Percentiles rank a stretch among this genome's conserved stretches.
Conservation (phyloP, 2,888 invertebrate species). For the Rhorus exstirpatorius region DNA sequence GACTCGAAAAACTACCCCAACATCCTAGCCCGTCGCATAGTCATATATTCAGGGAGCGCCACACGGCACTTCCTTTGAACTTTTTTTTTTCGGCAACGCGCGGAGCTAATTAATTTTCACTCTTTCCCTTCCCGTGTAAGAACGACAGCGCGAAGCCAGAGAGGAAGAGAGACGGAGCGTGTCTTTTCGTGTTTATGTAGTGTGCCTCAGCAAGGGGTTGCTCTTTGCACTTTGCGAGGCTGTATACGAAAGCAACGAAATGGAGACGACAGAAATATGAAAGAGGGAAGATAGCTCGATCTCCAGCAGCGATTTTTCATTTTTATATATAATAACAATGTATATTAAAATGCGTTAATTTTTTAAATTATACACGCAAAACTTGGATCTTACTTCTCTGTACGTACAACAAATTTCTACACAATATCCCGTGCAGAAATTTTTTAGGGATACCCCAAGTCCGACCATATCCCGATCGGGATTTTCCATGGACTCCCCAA, state of each 20-base stretch:
- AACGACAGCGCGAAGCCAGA: conserved; percentile 1
- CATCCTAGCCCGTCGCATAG: conserved; percentile 70
- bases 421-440: no score
- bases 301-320: no score
- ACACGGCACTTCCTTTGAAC: conserved; percentile 82
- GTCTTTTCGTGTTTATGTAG: conserved; percentile 70
- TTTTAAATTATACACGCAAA: not conserved
- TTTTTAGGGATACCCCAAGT: no score
- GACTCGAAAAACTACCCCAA: conserved; percentile 52
- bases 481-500: no score
- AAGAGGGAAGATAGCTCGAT: not conserved
- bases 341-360: not conserved
- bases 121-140: conserved; percentile 58
- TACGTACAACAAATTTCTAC: not conserved
- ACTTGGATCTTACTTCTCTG: not conserved
- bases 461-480: no score
- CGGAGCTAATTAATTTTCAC: conserved; percentile 81
- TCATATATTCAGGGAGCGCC: conserved; percentile 67
- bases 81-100: conserved; percentile 79
- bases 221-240: conserved; percentile 45
- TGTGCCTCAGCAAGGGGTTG: conserved; percentile 47
- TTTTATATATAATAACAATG: not conserved
- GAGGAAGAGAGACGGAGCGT: conserved; percentile 2
- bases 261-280: not conserved
- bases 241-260: conserved; percentile 16